Conservation (phyloP, 2,888 invertebrate species). For the Graphium colonna region DNA sequence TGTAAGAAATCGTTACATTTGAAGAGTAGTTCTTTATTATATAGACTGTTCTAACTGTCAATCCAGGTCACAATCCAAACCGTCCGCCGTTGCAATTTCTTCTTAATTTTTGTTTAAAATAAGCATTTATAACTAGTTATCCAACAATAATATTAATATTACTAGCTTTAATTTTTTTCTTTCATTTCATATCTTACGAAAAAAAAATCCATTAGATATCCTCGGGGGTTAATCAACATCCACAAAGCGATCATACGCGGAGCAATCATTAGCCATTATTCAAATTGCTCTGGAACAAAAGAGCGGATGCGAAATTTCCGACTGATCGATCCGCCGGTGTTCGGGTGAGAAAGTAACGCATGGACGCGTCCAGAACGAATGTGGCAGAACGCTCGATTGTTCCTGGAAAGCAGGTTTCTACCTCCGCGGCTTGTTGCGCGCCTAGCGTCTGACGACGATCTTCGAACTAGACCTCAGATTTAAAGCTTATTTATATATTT, state of each 20-base stretch:
- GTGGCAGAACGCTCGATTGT: constrained; percentile 56
- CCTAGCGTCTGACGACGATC: constrained; percentile 63
- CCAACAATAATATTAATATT: too few relatives aligned
- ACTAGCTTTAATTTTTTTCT: too few relatives aligned
- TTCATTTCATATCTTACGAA: background rate
- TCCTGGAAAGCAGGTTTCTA: constrained; percentile 50
- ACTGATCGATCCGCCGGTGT: constrained; percentile 49
- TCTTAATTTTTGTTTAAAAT: too few relatives aligned
- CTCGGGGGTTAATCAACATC: constrained; percentile 10
- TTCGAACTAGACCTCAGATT: constrained; percentile 54
- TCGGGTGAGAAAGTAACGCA: constrained; percentile 57
- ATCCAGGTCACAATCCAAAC: too few relatives aligned
- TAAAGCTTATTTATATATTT: too few relatives aligned
- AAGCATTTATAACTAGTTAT: too few relatives aligned
- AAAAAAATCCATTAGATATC: background rate
- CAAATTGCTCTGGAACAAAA: constrained; percentile 32
- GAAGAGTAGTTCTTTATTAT: too few relatives aligned
- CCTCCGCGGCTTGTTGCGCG: constrained; percentile 46
- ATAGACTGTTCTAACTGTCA: too few relatives aligned
- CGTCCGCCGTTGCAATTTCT: too few relatives aligned
- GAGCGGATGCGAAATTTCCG: constrained; percentile 43
- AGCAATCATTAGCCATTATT: constrained; percentile 22
- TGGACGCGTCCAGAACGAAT: constrained; percentile 54
- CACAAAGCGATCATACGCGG: constrained; percentile 19
- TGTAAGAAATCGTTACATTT: too few relatives aligned